Evolutionary conservation across 2,113 vertebrate species (phyloP).

Genomic region (Microtus pennsylvanicus): DNA sequence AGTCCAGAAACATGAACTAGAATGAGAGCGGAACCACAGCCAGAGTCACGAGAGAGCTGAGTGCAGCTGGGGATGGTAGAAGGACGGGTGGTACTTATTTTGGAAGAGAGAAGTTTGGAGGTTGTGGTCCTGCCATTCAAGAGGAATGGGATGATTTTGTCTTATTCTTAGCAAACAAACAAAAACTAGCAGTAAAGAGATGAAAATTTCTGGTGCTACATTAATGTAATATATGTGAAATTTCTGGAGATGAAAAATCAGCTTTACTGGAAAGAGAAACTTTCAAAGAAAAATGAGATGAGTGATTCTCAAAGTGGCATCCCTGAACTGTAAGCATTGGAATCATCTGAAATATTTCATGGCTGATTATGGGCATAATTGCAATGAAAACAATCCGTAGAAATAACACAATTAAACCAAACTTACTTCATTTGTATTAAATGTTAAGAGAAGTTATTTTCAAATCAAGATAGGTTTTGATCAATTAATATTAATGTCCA

Average conservation of each 20-base stretch:
- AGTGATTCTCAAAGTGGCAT: too few relatives aligned
- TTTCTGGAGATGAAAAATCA: neutral
- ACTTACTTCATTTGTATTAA: neutral
- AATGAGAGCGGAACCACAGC: neutral
- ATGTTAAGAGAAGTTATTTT: neutral
- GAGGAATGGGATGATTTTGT: neutral
- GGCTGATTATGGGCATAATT: neutral
- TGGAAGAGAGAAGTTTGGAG: neutral
- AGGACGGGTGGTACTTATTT: neutral
- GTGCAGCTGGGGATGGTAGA: too few relatives aligned
- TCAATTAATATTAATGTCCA: neutral
- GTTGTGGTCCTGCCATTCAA: neutral
- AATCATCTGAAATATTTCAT: neutral
- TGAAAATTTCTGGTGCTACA: neutral
- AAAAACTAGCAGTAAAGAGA: neutral
- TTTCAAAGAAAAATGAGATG: neutral
- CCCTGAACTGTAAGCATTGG: neutral
- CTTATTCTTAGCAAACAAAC: neutral
- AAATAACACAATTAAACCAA: neutral
- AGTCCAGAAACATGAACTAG: neutral
- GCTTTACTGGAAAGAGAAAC: neutral
- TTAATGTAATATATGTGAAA: neutral
- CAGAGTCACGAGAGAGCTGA: neutral
- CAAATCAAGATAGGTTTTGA: neutral
- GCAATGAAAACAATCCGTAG: neutral